Evolutionary conservation across 2,113 vertebrate genomes (phyloP), one percentile per base, ranked within the genome.

Genomic region (Xiphophorus maculatus): DNA sequence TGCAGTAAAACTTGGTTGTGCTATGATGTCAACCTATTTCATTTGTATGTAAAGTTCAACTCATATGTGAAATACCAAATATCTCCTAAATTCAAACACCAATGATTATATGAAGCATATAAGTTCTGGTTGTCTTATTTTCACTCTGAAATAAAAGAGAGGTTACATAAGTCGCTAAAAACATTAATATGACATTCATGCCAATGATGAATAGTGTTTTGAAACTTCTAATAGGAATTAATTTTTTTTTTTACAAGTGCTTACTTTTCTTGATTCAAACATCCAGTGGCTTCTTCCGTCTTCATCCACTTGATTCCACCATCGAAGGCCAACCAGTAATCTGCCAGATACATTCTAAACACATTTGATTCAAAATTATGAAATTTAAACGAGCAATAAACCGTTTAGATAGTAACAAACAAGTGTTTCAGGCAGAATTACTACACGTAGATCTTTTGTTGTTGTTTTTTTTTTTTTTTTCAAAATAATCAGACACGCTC

Each of bases 301-400:
- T 61, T 96, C 95, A 85, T 99, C 97, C 72, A 99, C 95, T 79
- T 97, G 97, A 93, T 99, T 99, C 98, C 97, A 99, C 98, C 98
- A 99, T 19, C 97, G 95, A 14, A 98, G 94, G 19, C 98, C 98
- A 17, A 99, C 98, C 95, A 99, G 91, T 73, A 99, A 86, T 12
- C 98, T 93, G 32, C 98, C 98, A 1, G 97, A 98, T 64, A 99
- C 93, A 30, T 99, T 99, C 98, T 99, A 44, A 37, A 79, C 54
- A 29, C 30, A 32, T 66, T 10, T n/a, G 2, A 58, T 25, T 25
- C 51, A 5, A 58, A 58, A 58, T 58, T 58, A 58, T 58, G 3
- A 58, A 19, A 58, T 7, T 58, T 25, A 40, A 42, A 40, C 0
- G 4, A 2, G 19, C 12, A 44, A 44, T 1, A 28, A 67, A 28